Evolutionary conservation across 2,888 invertebrate genomes (phyloP).

Genomic region (Clistopyga incitator): DNA sequence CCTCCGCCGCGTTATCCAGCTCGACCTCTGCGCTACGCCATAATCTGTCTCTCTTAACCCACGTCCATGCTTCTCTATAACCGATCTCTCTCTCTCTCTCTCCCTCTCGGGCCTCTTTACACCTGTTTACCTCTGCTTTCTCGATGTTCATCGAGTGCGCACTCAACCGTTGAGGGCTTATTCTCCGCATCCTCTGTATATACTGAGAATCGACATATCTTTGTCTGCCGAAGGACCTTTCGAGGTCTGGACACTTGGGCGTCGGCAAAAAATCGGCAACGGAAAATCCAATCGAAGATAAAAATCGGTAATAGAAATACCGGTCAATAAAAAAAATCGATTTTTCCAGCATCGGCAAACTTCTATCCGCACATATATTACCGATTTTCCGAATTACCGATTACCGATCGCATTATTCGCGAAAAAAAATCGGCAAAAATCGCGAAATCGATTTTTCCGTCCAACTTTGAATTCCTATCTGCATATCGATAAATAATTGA

Average conservation of each 20-base stretch:
- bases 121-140: slow-evolving; percentile 60
- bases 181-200: slow-evolving; percentile 49
- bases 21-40: slow-evolving; percentile 47
- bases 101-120: slow-evolving; percentile 25
- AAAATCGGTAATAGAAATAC: no score
- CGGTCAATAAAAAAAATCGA: no score
- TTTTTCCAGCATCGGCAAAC: no score
- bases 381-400: no score
- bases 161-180: slow-evolving; percentile 21
- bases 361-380: no score
- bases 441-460: no score
- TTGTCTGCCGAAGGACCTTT: not conserved
- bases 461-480: no score
- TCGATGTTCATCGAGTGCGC: slow-evolving; percentile 26
- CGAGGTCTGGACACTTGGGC: not conserved
- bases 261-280: not conserved
- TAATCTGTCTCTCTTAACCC: slow-evolving; percentile 59
- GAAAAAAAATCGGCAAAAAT: no score
- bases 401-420: no score
- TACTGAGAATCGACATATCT: slow-evolving; percentile 51
- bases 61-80: slow-evolving; percentile 43
- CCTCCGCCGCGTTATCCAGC: slow-evolving; percentile 57
- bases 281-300: no score
- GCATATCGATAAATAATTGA: no score
- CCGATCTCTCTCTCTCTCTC: slow-evolving; percentile 42